These are phyloP conservation scores for Graphium colonna DNA, from an alignment of 2,888 invertebrate species.

Conservation along the genomic window DNA sequence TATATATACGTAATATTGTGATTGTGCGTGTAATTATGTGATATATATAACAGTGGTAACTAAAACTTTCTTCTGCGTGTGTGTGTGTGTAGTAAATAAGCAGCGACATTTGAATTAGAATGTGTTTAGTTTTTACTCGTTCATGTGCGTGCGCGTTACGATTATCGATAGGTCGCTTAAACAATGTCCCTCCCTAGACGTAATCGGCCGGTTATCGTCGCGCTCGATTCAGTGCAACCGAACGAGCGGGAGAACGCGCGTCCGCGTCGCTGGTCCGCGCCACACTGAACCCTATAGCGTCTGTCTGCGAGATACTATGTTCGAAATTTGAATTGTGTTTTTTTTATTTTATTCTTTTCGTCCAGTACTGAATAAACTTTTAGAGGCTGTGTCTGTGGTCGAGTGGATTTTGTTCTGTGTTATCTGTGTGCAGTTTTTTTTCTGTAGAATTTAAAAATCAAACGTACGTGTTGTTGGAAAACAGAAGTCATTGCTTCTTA, in stretches of 20 bases:
- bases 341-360: conserved; percentile 13
- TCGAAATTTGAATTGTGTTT: conserved; percentile 24
- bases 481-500: not conserved
- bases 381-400: conserved; percentile 10
- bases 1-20: no score
- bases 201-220: conserved; percentile 58
- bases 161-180: conserved; percentile 40
- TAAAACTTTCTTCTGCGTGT: no score
- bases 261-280: conserved; percentile 21
- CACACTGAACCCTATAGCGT: conserved; percentile 14
- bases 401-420: conserved; percentile 7
- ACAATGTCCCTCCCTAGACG: conserved; percentile 46
- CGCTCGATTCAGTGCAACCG: conserved; percentile 27
- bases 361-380: conserved; percentile 4
- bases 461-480: not conserved
- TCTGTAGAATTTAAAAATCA: not conserved
- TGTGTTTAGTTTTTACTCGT: conserved; percentile 7
- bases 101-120: conserved; percentile 8
- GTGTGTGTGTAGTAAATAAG: not conserved
- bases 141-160: conserved; percentile 28
- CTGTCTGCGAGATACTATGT: conserved; percentile 19
- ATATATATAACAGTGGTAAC: no score
- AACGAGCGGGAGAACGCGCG: conserved; percentile 20
- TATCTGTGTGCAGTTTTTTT: not conserved
- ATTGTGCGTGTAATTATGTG: no score